Conservation (phyloP, 2,113 vertebrate species). For the Archocentrus centrarchus region DNA sequence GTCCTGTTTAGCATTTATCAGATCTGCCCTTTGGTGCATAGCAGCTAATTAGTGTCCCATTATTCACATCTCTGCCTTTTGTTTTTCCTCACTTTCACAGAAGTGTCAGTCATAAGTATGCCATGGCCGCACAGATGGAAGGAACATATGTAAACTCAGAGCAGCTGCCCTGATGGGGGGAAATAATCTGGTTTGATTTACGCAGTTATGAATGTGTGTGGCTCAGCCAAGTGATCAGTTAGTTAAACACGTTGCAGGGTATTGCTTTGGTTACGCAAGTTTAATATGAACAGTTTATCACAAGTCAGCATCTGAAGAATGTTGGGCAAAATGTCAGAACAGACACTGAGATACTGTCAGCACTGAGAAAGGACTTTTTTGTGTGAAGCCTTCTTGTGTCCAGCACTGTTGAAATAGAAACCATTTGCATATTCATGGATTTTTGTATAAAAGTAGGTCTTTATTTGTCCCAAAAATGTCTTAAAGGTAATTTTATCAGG, state of each 20-base stretch:
- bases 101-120: not conserved
- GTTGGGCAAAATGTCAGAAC: not conserved
- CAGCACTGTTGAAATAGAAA: not conserved
- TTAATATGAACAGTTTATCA: not conserved
- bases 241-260: not conserved
- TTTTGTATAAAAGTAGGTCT: not conserved
- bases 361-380: not conserved
- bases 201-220: not conserved
- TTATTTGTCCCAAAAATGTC: not conserved
- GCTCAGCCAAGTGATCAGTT: not conserved
- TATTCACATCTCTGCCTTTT: constrained; percentile 50
- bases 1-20: constrained; percentile 57
- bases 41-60: constrained; percentile 57
- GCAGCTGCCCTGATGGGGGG: constrained; percentile 33
- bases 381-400: not conserved
- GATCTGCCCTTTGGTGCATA: constrained; percentile 46
- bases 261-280: not conserved
- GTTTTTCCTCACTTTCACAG: constrained; percentile 39
- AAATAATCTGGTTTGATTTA: constrained; percentile 12
- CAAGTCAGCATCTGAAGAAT: constrained; percentile 2
- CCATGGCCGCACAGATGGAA: constrained; percentile 44
- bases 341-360: constrained; percentile 1
- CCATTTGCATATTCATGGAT: not conserved
- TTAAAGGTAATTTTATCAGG: not conserved
- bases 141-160: constrained; percentile 34